These are phyloP conservation scores for Diachrysia chrysitis DNA, from an alignment of 2,888 invertebrate species.

Conservation along the genomic window DNA sequence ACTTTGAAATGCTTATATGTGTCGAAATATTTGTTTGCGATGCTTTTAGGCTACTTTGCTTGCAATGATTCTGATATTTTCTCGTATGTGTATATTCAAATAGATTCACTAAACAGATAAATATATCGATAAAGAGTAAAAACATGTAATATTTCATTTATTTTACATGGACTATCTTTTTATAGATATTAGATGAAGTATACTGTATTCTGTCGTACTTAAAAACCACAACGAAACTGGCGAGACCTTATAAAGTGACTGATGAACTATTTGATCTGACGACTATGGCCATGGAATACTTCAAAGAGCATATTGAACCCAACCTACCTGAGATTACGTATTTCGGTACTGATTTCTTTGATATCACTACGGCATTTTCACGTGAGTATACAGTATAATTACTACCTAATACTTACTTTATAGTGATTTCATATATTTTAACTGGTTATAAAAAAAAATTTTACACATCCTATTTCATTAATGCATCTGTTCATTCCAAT, in stretches of 20 bases:
- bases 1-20: background rate
- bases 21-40: background rate
- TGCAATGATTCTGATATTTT: background rate
- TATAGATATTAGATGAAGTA: slow-evolving; percentile 96
- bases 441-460: too few species aligned
- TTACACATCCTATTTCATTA: too few species aligned
- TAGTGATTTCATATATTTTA: too few species aligned
- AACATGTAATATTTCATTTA: background rate
- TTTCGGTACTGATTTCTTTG: slow-evolving; percentile 95
- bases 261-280: slow-evolving; percentile 98
- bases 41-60: background rate
- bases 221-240: slow-evolving; percentile 94
- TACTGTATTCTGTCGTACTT: slow-evolving; percentile 95
- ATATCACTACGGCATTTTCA: slow-evolving; percentile 92
- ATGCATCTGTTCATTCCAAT: too few species aligned
- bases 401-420: too few species aligned
- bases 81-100: background rate
- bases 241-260: slow-evolving; percentile 97
- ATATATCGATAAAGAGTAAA: background rate
- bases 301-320: slow-evolving; percentile 97
- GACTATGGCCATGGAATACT: slow-evolving; percentile 99
- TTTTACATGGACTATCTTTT: slow-evolving; percentile 46
- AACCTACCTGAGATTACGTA: slow-evolving; percentile 96
- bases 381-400: slow-evolving; percentile 83
- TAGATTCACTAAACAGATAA: background rate